Conservation (phyloP, 2,113 vertebrate genomes). For the Lota lota region DNA sequence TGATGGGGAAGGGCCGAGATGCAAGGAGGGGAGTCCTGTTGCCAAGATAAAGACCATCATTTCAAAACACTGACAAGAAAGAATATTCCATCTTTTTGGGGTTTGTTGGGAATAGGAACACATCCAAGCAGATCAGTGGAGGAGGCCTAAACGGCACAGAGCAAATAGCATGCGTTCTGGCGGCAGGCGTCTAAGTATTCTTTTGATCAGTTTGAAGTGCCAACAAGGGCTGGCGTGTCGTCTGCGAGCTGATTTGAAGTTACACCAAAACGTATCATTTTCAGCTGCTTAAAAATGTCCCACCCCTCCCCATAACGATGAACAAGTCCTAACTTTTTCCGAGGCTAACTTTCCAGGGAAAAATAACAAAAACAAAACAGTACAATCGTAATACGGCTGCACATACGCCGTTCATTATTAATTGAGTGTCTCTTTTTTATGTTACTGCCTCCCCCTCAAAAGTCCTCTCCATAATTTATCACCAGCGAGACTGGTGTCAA, state of each 20-base stretch:
- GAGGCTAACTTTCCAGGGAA: slow-evolving; percentile 59
- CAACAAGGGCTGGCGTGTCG: slow-evolving; percentile 26
- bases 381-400: slow-evolving; percentile 67
- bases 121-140: too few relatives aligned
- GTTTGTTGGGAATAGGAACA: not conserved
- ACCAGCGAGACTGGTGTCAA: slow-evolving; percentile 73
- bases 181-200: slow-evolving; percentile 23
- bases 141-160: too few relatives aligned
- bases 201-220: slow-evolving; percentile 15
- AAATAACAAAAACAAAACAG: slow-evolving; percentile 51
- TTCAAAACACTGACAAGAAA: slow-evolving; percentile 45
- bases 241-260: slow-evolving; percentile 30
- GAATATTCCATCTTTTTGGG: slow-evolving; percentile 41
- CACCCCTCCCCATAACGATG: too few relatives aligned
- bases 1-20: slow-evolving; percentile 22
- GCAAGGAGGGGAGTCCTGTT: slow-evolving; percentile 47
- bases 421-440: slow-evolving; percentile 66
- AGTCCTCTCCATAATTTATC: slow-evolving; percentile 76
- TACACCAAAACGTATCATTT: slow-evolving; percentile 24
- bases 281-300: too few relatives aligned
- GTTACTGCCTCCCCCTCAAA: slow-evolving; percentile 63
- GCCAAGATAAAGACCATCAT: slow-evolving; percentile 52
- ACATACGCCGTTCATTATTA: slow-evolving; percentile 71
- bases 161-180: too few relatives aligned
- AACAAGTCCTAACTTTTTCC: too few relatives aligned